phyloP scores from a whole-genome alignment of 2,888 invertebrate species.

The Eurois occulta region DNA sequence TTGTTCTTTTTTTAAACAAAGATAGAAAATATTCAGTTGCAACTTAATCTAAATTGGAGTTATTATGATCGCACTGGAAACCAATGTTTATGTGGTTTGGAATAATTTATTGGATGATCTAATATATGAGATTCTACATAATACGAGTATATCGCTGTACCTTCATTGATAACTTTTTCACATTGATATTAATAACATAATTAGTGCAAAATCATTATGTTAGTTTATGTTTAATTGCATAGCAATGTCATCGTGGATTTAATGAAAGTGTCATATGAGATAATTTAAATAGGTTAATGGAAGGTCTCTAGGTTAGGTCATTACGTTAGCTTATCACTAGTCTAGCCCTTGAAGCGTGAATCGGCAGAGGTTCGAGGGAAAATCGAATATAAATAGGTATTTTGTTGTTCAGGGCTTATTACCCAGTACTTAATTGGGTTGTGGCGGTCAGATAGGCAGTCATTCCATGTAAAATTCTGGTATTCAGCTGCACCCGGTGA shows the following conservation, averaged over 20 bases:
- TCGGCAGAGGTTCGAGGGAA: background rate
- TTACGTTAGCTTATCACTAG: no score
- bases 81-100: background rate
- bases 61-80: background rate
- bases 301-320: background rate
- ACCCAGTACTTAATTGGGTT: background rate
- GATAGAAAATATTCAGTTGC: background rate
- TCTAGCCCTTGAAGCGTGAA: background rate
- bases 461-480: background rate
- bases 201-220: background rate
- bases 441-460: background rate
- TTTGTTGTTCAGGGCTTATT: background rate
- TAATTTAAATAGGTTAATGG: background rate
- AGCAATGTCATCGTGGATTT: background rate
- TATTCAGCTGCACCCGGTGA: background rate
- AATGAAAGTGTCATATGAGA: background rate
- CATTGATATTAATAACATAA: background rate
- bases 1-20: no score
- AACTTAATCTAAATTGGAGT: no score
- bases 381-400: background rate
- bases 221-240: background rate
- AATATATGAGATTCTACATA: background rate
- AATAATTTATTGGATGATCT: background rate
- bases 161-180: constrained; percentile 11
- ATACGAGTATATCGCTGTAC: background rate